Percentiles rank a stretch among this genome's conserved stretches.
Evolutionary conservation across 1,140 invertebrate genomes (phyloP).

Genomic region (Caenorhabditis inopinata): DNA sequence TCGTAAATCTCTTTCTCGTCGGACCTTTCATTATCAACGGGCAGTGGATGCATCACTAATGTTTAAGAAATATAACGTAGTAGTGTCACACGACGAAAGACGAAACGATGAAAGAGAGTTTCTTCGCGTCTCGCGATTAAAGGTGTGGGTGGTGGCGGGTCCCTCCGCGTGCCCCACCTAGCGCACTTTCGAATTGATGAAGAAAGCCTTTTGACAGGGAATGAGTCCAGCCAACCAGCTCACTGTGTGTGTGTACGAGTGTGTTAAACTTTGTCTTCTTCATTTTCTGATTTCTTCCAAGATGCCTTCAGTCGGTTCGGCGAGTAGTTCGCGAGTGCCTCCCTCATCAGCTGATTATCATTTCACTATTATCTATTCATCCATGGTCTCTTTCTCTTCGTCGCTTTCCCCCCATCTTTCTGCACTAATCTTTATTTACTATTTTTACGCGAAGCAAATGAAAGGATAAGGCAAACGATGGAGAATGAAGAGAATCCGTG

Average conservation of each 20-base stretch:
- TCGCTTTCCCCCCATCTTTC: no score
- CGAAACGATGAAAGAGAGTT: not conserved
- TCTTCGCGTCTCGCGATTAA: slow-evolving; percentile 4
- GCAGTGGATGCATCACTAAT: not conserved
- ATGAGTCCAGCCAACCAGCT: no score
- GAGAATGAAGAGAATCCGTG: not conserved
- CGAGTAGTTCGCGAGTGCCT: not conserved
- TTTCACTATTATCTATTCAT: not conserved
- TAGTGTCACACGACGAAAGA: not conserved
- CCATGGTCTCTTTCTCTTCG: not conserved
- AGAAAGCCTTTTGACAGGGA: not conserved
- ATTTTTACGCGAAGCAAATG: slow-evolving; percentile 9
- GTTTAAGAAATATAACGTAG: not conserved
- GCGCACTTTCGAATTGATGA: slow-evolving; percentile 18
- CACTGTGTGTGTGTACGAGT: no score
- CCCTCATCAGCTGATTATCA: slow-evolving; percentile 2
- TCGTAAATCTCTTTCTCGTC: no score
- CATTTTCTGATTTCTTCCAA: not conserved
- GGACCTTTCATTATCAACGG: no score
- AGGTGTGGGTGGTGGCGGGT: slow-evolving; percentile 10
- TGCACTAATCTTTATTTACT: slow-evolving; percentile 29
- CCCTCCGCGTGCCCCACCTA: not conserved
- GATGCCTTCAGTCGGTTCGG: not conserved
- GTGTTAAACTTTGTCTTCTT: slow-evolving; percentile 3
- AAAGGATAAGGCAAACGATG: no score